A percentile compares a stretch with the other conserved stretches of the same genome.
These are phyloP conservation scores for Gephyroberyx darwinii DNA, from an alignment of 2,797 vertebrate genomes.

Conservation along the genomic window DNA sequence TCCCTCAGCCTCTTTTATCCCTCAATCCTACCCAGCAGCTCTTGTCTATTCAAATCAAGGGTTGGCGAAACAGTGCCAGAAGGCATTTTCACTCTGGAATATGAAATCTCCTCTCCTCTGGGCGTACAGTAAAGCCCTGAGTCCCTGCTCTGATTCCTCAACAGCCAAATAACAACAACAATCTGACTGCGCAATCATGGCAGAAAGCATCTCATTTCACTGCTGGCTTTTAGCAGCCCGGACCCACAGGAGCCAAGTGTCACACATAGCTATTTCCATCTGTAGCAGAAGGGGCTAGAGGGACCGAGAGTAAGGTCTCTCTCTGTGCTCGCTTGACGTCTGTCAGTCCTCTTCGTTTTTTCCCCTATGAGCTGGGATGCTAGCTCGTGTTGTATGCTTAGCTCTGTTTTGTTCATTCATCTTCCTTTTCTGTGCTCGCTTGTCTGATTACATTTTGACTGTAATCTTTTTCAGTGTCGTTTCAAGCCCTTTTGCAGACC, in stretches of 20 bases:
- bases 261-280: constrained; percentile 70
- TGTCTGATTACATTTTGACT: constrained; percentile 59
- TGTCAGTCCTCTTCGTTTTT: constrained; percentile 55
- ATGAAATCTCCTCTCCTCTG: constrained; percentile 71
- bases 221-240: constrained; percentile 43
- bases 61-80: constrained; percentile 68
- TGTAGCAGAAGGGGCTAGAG: constrained; percentile 42
- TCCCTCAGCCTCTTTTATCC: constrained; percentile 69
- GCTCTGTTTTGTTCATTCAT: constrained; percentile 38
- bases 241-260: constrained; percentile 71
- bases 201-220: constrained; percentile 59
- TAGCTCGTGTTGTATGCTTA: constrained; percentile 17
- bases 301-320: constrained; percentile 57
- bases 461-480: constrained; percentile 42
- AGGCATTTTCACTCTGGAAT: constrained; percentile 75
- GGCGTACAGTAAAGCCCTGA: constrained; percentile 60
- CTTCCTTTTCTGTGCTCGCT: constrained; percentile 27
- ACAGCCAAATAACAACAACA: constrained; percentile 70
- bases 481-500: constrained; percentile 31
- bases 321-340: constrained; percentile 47
- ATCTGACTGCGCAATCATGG: constrained; percentile 55
- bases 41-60: constrained; percentile 78
- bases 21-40: constrained; percentile 72
- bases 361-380: constrained; percentile 32
- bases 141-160: constrained; percentile 66